These are phyloP conservation scores for Mystacides longicornis DNA, from an alignment of 2,888 invertebrate genomes.

Conservation along the genomic window DNA sequence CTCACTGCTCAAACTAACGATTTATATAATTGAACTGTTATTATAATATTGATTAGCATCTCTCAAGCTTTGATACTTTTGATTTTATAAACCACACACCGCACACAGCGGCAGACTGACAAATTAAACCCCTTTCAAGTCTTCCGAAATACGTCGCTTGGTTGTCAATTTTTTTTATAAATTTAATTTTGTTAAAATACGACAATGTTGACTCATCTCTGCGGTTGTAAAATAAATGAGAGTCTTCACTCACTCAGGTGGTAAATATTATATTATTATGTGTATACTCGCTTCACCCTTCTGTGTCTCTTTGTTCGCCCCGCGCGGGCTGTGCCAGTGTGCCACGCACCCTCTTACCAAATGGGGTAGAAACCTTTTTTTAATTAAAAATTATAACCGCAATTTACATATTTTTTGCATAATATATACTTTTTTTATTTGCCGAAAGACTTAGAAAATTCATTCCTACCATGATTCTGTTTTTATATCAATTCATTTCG, in stretches of 20 bases:
- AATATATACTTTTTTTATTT: background rate
- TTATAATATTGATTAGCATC: no score
- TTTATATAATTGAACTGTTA: no score
- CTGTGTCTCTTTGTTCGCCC: no score
- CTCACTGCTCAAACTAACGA: no score
- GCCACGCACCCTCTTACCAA: background rate
- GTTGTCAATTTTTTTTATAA: constrained; percentile 1
- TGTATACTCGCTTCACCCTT: background rate
- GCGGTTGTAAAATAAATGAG: constrained; percentile 1
- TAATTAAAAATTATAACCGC: constrained; percentile 4
- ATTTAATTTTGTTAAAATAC: background rate
- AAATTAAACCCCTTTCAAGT: background rate
- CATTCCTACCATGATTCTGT: no score
- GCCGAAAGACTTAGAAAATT: no score
- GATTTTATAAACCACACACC: no score
- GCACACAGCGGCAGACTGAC: no score
- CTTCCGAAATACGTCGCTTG: background rate
- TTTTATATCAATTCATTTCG: no score
- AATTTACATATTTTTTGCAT: background rate
- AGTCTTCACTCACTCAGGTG: background rate
- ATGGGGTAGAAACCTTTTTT: constrained; percentile 2
- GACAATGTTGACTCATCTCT: constrained; percentile 1
- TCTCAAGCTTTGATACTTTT: no score
- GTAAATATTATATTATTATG: constrained; percentile 2
- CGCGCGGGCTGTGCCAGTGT: background rate